Evolutionary conservation across 2,888 invertebrate genomes (phyloP).

Genomic region (Thumatha senex): DNA sequence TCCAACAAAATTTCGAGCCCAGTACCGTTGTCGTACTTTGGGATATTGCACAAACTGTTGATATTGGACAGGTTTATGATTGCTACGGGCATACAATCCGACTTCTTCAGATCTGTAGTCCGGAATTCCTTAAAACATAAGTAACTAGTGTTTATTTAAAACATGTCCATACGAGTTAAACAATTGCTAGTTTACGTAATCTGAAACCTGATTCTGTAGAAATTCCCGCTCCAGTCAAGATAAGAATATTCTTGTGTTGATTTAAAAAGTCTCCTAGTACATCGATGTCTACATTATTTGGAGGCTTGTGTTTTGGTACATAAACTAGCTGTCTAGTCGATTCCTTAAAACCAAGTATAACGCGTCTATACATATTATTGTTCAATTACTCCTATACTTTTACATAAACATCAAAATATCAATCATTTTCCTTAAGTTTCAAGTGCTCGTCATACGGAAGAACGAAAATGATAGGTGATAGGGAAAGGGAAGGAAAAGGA

Average conservation of each 20-base stretch:
- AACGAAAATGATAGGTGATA: too few relatives aligned
- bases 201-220: slow-evolving; percentile 96
- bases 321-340: slow-evolving; percentile 51
- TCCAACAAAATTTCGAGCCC: slow-evolving; percentile 97
- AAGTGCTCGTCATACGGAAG: too few relatives aligned
- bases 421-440: too few relatives aligned
- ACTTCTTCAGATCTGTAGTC: slow-evolving; percentile 97
- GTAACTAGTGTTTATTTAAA: not conserved
- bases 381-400: too few relatives aligned
- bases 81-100: slow-evolving; percentile 94
- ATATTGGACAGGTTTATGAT: slow-evolving; percentile 93
- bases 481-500: too few relatives aligned
- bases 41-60: slow-evolving; percentile 91
- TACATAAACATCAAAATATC: too few relatives aligned
- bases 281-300: slow-evolving; percentile 82
- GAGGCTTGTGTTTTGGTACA: slow-evolving; percentile 90
- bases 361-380: slow-evolving; percentile 40
- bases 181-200: not conserved
- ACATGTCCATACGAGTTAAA: not conserved
- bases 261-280: slow-evolving; percentile 84
- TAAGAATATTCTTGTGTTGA: slow-evolving; percentile 82
- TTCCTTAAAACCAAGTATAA: slow-evolving; percentile 20
- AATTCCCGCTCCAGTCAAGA: slow-evolving; percentile 96
- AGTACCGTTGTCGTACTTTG: slow-evolving; percentile 90
- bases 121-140: slow-evolving; percentile 89